Evolutionary conservation across 2,888 invertebrate species (phyloP).

Genomic region (Horisme vitalbata): DNA sequence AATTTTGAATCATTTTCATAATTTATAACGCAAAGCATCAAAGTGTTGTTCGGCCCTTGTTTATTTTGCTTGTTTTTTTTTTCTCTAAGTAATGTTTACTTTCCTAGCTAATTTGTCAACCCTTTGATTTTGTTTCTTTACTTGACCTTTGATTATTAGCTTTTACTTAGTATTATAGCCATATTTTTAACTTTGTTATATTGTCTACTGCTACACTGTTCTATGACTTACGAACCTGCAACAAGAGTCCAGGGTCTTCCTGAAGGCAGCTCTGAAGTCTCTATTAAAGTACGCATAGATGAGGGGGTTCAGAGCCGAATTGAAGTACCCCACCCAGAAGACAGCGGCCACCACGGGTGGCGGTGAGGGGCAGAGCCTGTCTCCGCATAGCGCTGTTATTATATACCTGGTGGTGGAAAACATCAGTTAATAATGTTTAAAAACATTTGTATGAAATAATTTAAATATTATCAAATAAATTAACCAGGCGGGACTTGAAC

Average conservation of each 20-base stretch:
- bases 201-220: too few relatives aligned
- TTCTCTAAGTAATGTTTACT: conserved; percentile 5
- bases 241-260: conserved; percentile 91
- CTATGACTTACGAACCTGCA: conserved; percentile 74
- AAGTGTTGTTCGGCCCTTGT: too few relatives aligned
- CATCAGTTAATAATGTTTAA: not conserved
- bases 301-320: conserved; percentile 97
- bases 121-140: too few relatives aligned
- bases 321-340: conserved; percentile 99
- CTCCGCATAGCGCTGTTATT: conserved; percentile 90
- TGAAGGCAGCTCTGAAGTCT: conserved; percentile 98
- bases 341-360: conserved; percentile 93
- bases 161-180: not conserved
- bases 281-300: conserved; percentile 97
- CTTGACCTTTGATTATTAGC: too few relatives aligned
- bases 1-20: too few relatives aligned
- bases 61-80: too few relatives aligned
- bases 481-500: too few relatives aligned
- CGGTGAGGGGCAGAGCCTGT: conserved; percentile 89
- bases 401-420: conserved; percentile 84
- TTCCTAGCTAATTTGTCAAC: too few relatives aligned
- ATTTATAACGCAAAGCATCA: too few relatives aligned
- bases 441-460: too few relatives aligned
- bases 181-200: too few relatives aligned
- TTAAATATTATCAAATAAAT: too few relatives aligned